A percentile compares a stretch with the other conserved stretches of the same genome.
Evolutionary conservation across 2,888 invertebrate genomes (phyloP).

Genomic region (Harpagoxenus sublaevis): DNA sequence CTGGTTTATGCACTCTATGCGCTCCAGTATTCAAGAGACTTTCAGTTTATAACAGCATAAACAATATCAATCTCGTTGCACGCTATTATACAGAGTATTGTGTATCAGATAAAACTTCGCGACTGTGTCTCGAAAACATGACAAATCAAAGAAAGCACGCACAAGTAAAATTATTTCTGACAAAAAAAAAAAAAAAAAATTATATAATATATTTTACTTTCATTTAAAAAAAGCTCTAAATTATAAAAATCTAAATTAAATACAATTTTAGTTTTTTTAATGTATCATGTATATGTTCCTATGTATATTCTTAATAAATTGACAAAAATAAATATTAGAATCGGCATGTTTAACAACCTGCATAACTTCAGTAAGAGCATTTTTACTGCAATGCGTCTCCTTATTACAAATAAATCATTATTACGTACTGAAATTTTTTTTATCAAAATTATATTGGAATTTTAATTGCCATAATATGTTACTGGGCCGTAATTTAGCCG

Average conservation of each 20-base stretch:
- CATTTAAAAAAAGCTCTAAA: background rate
- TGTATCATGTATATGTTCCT: background rate
- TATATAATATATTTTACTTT: background rate
- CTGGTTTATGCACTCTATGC: background rate
- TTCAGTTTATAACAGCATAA: background rate
- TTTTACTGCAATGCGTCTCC: background rate
- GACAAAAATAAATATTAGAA: background rate
- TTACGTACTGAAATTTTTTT: background rate
- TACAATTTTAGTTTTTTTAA: background rate
- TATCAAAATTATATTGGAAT: background rate
- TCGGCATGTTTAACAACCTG: background rate
- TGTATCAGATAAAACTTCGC: background rate
- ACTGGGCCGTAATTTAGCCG: background rate
- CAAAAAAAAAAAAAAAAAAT: background rate
- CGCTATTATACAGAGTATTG: background rate
- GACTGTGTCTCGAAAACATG: background rate
- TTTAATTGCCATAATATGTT: background rate
- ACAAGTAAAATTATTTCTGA: background rate
- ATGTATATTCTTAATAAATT: background rate
- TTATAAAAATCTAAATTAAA: background rate
- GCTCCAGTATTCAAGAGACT: background rate
- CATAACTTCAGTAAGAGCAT: background rate
- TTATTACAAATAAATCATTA: background rate
- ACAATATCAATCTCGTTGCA: background rate
- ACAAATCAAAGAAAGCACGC: background rate